phyloP scores from a whole-genome alignment of 2,888 invertebrate genomes.

The Trissonchulus latispiculum region DNA sequence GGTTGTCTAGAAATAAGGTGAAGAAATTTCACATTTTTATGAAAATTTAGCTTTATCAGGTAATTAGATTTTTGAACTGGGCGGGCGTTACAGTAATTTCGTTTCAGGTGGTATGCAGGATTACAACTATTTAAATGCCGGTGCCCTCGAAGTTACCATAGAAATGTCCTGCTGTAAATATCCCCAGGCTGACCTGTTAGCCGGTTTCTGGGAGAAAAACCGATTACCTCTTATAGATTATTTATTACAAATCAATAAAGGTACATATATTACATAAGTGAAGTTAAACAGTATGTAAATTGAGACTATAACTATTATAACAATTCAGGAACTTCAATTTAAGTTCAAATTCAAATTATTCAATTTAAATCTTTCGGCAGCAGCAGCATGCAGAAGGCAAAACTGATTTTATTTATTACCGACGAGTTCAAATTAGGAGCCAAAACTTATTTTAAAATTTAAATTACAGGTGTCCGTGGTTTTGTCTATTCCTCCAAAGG shows the following conservation, averaged over 20 bases:
- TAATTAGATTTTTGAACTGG: too few species aligned
- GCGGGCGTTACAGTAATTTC: too few species aligned
- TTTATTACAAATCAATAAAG: slow-evolving; percentile 30
- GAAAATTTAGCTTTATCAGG: too few species aligned
- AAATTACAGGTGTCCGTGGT: slow-evolving; percentile 61
- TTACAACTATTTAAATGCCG: slow-evolving; percentile 83
- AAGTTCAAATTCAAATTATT: too few species aligned
- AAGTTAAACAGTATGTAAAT: too few species aligned
- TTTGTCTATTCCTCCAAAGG: slow-evolving; percentile 67
- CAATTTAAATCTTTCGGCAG: not conserved
- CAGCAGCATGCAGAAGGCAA: not conserved
- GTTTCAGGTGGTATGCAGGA: slow-evolving; percentile 78
- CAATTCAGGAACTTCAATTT: too few species aligned
- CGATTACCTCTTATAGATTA: slow-evolving; percentile 54
- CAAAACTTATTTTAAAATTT: too few species aligned
- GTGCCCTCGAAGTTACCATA: slow-evolving; percentile 86
- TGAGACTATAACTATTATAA: too few species aligned
- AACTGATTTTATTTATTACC: not conserved
- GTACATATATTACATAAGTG: slow-evolving; percentile 22
- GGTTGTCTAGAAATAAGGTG: too few species aligned
- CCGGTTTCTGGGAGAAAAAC: slow-evolving; percentile 78
- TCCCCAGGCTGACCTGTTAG: slow-evolving; percentile 66
- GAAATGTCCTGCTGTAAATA: slow-evolving; percentile 90
- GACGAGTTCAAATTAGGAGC: too few species aligned
- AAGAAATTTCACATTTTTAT: too few species aligned